A percentile compares a stretch with the other conserved stretches of the same genome.
phyloP scores from a whole-genome alignment of 2,797 vertebrate species.

The Gallinago stenura region DNA sequence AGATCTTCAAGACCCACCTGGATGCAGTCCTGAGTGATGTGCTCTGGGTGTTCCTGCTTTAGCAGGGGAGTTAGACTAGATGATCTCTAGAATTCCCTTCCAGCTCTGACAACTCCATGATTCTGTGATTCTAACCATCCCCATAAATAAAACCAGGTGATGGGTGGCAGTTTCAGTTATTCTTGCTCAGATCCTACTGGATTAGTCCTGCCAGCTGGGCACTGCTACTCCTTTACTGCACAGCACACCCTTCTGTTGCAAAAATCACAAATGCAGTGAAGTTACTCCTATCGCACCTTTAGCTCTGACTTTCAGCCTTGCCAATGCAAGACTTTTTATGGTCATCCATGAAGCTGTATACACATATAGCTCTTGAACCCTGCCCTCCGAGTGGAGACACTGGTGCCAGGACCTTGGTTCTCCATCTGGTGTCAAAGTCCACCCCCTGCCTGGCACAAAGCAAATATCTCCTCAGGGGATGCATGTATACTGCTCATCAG shows the following conservation, averaged over 20 bases:
- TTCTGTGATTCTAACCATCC: background rate
- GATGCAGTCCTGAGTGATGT: too few species aligned
- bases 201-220: background rate
- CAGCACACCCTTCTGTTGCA: background rate
- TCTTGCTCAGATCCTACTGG: background rate
- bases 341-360: rapidly evolving
- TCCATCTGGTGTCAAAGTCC: background rate
- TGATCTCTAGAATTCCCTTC: too few species aligned
- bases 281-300: background rate
- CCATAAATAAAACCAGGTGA: background rate
- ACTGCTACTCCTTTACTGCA: background rate
- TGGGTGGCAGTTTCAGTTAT: background rate
- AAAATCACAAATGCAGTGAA: background rate
- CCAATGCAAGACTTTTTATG: background rate
- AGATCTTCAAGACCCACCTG: too few species aligned
- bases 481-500: background rate
- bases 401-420: background rate
- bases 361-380: rapidly evolving
- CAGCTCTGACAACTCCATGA: too few species aligned
- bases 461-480: background rate
- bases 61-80: too few species aligned
- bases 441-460: background rate
- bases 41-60: too few species aligned
- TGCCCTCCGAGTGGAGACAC: background rate
- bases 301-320: background rate